Evolutionary conservation across 2,113 vertebrate genomes (phyloP), one percentile per base, ranked within the genome.

Genomic region (Cettia cetti): DNA sequence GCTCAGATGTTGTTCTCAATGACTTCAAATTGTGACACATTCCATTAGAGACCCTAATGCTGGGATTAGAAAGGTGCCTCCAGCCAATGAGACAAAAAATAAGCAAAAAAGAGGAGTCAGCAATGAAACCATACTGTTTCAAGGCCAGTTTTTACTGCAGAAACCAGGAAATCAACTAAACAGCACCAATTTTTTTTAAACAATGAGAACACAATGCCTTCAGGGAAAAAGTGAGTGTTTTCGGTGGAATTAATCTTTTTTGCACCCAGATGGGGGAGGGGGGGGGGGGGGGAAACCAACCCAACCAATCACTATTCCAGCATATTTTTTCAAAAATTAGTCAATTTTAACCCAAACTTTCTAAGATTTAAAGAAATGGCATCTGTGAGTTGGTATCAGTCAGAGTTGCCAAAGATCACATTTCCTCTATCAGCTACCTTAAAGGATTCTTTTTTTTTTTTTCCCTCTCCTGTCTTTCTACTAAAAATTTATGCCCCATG

Each of bases 181-280:
- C 2, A 72, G 13, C 7, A 72, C 3, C 19, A 72, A 50, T 14
- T 9, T 18, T 92, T 74, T 90, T 60, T 30, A n/a, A 18, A 31
- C n/a, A 39, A 28, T 7, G 4, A 66, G 14, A 79, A 15, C 49
- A 24, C 0, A 54, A 45, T 5, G n/a, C 13, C 13, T 42, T 64
- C 31, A 77, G 35, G 39, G 23, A 86, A 66, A 70, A 35, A 28
- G 4, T 7, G 7, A 47, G 16, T 9, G 14, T 64, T 74, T 85
- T 52, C 45, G 33, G 8, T 18, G 10, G 23, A 77, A 72, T 57
- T 1, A 24, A 68, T 42, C 13, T 63, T 72, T 76, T 83, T 47
- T 2, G 2, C 7, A 1, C 19, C 21, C 37, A 47, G 15, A 9
- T 0, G 2, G 1, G 16, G 13, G 12, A 40, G 9, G 39, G 39